Percentiles rank a stretch among this genome's conserved stretches.
These are phyloP conservation scores for Seriola rivoliana DNA, from an alignment of 2,113 vertebrate genomes.

Conservation along the genomic window DNA sequence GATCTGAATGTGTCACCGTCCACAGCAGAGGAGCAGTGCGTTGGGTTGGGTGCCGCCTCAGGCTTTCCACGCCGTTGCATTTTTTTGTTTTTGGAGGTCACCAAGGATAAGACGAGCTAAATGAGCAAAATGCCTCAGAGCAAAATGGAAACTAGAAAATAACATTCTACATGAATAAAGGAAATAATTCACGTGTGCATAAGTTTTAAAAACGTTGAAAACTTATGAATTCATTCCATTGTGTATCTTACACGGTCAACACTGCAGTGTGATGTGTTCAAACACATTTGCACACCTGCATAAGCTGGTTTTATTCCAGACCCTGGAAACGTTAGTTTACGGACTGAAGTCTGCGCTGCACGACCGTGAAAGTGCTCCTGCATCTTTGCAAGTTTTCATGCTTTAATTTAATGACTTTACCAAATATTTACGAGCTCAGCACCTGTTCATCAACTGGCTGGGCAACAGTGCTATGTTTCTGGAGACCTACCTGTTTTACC, in stretches of 20 bases:
- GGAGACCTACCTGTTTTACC: not conserved
- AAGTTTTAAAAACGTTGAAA: not conserved
- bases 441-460: not conserved
- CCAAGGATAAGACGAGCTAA: not conserved
- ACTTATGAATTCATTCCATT: not conserved
- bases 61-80: not conserved
- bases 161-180: not conserved
- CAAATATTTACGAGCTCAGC: not conserved
- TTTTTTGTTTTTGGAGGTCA: conserved; percentile 24
- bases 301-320: too few species aligned
- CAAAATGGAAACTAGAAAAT: conserved; percentile 1
- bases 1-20: conserved; percentile 38
- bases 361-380: too few species aligned
- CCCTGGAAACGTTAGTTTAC: too few species aligned
- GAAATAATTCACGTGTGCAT: not conserved
- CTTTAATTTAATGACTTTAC: not conserved
- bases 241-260: not conserved
- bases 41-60: not conserved
- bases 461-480: not conserved
- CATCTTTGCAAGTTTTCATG: not conserved
- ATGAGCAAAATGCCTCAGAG: conserved; percentile 17
- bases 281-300: too few species aligned
- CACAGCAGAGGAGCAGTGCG: not conserved
- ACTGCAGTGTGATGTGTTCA: too few species aligned
- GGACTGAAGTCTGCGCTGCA: too few species aligned